A percentile compares a stretch with the other conserved stretches of the same genome.
These are phyloP conservation scores for Drosophila demipolita DNA, from an alignment of 2,888 invertebrate genomes.

Conservation along the genomic window DNA sequence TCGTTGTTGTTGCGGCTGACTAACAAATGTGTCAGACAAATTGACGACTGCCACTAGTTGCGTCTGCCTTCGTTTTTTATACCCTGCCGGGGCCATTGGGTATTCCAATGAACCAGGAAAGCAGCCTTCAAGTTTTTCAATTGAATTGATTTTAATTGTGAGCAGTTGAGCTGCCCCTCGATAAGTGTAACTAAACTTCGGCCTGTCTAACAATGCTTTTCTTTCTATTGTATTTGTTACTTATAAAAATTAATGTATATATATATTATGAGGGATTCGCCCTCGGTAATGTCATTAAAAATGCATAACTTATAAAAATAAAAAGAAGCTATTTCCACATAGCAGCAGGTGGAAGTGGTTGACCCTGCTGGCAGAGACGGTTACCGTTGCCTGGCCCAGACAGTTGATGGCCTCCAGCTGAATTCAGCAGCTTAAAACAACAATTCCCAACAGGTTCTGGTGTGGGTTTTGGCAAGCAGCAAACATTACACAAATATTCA, in stretches of 20 bases:
- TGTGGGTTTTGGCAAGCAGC: constrained; percentile 10
- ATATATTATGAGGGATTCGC: constrained; percentile 21
- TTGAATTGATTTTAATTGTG: background rate
- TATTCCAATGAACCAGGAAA: background rate
- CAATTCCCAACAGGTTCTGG: constrained; percentile 30
- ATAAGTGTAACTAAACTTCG: background rate
- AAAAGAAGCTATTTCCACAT: constrained; percentile 8
- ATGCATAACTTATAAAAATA: constrained; percentile 24
- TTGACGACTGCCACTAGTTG: constrained; percentile 74
- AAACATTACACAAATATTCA: constrained; percentile 3
- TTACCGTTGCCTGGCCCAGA: constrained; percentile 14
- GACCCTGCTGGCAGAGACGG: constrained; percentile 38
- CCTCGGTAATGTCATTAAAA: constrained; percentile 44
- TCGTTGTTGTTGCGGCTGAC: constrained; percentile 36
- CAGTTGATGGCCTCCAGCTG: constrained; percentile 34
- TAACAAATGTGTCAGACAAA: constrained; percentile 52
- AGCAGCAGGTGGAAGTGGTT: constrained; percentile 50
- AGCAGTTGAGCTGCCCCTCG: background rate
- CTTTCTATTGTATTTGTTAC: background rate
- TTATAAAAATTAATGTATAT: constrained; percentile 8
- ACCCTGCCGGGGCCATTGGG: background rate
- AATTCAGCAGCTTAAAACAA: constrained; percentile 24
- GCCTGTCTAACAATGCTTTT: background rate
- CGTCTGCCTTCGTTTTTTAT: constrained; percentile 14
- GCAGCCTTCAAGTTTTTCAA: background rate